Evolutionary conservation across 1,140 invertebrate species (phyloP).

Genomic region (Drosophila tani): DNA sequence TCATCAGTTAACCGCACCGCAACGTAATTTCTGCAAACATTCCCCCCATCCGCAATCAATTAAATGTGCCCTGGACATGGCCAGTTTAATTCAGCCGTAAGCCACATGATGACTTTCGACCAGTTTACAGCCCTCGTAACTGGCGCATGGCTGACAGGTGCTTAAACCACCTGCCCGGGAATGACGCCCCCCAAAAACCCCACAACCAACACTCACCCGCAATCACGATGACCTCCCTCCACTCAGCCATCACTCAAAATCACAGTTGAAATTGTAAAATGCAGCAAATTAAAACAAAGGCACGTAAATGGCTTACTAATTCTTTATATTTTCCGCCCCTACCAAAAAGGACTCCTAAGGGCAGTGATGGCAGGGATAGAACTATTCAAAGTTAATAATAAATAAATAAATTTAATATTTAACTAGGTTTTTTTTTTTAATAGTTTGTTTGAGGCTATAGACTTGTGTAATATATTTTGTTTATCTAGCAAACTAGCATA

Average conservation of each 20-base stretch:
- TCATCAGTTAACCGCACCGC: conserved; percentile 8
- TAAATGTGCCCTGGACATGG: conserved; percentile 21
- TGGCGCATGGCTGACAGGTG: conserved; percentile 37
- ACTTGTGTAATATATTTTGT: too few species aligned
- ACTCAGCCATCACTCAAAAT: conserved; percentile 34
- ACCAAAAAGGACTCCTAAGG: background rate
- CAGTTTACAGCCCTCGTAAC: conserved; percentile 20
- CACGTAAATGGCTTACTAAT: conserved; percentile 60
- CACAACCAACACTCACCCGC: background rate
- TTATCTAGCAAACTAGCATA: too few species aligned
- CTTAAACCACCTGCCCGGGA: conserved; percentile 23
- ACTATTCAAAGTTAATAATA: background rate
- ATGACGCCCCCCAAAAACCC: background rate
- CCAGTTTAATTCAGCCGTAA: conserved; percentile 20
- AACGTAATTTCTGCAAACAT: conserved; percentile 8
- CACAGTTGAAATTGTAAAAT: conserved; percentile 45
- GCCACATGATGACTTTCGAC: conserved; percentile 39
- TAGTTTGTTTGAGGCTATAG: too few species aligned
- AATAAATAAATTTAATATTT: too few species aligned
- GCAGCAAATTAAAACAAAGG: conserved; percentile 56
- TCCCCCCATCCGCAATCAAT: conserved; percentile 25
- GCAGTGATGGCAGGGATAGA: conserved; percentile 7
- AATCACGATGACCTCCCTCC: conserved; percentile 8
- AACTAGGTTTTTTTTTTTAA: too few species aligned
- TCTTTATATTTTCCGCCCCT: conserved; percentile 12